Evolutionary conservation across 1,140 invertebrate genomes (phyloP).

Genomic region (Planococcus citri): DNA sequence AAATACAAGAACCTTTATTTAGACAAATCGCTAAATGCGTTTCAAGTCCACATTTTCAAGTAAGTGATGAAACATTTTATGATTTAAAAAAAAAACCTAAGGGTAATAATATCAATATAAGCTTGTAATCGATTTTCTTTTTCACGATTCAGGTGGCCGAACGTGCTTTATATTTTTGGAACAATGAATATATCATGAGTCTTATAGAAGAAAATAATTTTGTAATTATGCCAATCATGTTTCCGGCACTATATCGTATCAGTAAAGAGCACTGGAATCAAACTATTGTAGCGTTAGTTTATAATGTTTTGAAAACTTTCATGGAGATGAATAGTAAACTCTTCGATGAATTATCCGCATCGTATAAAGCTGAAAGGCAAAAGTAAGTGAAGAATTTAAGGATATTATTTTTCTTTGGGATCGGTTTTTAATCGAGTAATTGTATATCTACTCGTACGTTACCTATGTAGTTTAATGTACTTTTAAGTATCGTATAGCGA

Average conservation of each 20-base stretch:
- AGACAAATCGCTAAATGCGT: slow-evolving; percentile 96
- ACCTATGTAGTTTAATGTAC: too few species aligned
- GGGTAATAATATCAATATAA: not conserved
- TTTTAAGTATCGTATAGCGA: too few species aligned
- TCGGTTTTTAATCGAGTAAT: not conserved
- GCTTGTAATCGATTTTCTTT: not conserved
- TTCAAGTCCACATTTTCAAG: slow-evolving; percentile 95
- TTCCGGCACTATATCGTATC: slow-evolving; percentile 92
- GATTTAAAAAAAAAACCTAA: too few species aligned
- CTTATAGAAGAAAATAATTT: slow-evolving; percentile 86
- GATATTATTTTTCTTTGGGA: not conserved
- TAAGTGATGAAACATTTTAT: slow-evolving; percentile 32
- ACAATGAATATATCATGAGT: slow-evolving; percentile 94
- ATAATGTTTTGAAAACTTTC: slow-evolving; percentile 98
- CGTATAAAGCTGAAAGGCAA: slow-evolving; percentile 94
- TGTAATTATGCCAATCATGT: slow-evolving; percentile 87
- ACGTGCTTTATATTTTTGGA: slow-evolving; percentile 87
- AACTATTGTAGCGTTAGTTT: slow-evolving; percentile 96
- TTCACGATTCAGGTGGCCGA: slow-evolving; percentile 75
- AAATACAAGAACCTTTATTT: slow-evolving; percentile 94
- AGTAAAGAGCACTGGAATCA: slow-evolving; percentile 99
- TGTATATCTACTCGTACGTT: too few species aligned
- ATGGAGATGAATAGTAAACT: slow-evolving; percentile 99
- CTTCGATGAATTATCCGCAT: slow-evolving; percentile 95
- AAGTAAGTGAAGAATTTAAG: slow-evolving; percentile 77